phyloP scores from a whole-genome alignment of 2,113 vertebrate species.

The Tricholaema leucomelas region DNA sequence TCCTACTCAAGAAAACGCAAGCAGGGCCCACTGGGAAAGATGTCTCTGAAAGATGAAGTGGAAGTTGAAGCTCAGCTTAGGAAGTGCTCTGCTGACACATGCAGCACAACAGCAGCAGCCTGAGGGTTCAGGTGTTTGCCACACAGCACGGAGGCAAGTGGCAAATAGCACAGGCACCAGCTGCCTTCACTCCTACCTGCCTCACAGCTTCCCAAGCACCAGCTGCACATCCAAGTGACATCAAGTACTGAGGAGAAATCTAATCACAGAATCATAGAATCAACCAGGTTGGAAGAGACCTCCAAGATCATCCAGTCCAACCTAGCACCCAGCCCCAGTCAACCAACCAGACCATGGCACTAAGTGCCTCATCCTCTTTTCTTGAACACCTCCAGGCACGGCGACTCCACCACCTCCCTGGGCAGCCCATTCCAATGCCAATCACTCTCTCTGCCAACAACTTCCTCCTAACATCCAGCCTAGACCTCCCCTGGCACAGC shows the following conservation, averaged over 20 bases:
- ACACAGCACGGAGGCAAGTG: not conserved
- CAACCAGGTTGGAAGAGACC: too few species aligned
- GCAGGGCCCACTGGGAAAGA: not conserved
- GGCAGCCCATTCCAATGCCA: too few species aligned
- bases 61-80: not conserved
- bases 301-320: too few species aligned
- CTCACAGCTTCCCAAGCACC: conserved; percentile 1
- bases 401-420: too few species aligned
- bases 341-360: too few species aligned
- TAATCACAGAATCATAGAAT: too few species aligned
- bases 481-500: too few species aligned
- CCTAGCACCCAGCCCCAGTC: too few species aligned
- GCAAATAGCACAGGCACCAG: not conserved
- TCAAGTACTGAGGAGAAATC: not conserved
- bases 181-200: not conserved
- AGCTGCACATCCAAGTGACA: not conserved
- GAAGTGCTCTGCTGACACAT: not conserved
- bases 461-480: too few species aligned
- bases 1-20: not conserved
- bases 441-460: too few species aligned
- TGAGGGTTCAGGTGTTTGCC: not conserved
- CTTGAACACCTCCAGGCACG: too few species aligned
- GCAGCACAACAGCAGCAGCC: not conserved
- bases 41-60: not conserved
- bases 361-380: too few species aligned